Base-by-base conservation (phyloP, 2,888 invertebrate species). In the Scelioninae gen. 2 region DNA sequence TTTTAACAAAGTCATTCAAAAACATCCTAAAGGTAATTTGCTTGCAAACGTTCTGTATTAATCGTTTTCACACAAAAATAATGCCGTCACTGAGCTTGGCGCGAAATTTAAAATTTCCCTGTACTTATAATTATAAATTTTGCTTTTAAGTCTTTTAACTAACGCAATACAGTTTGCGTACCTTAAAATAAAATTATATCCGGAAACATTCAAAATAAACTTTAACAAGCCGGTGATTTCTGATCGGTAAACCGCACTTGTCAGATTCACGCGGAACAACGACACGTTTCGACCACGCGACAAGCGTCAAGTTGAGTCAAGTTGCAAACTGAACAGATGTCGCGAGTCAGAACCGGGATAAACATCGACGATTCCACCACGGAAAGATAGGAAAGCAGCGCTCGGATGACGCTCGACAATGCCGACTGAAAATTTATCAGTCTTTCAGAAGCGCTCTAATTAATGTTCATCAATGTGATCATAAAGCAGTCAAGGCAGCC, bases 271-370 rank as follows among this genome's bases (percentile, higher is more conserved):
- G 22, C 46, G 69, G 45, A n/a, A 53, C 37, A 18, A 37, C 22
- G 33, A 46, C 35, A 31, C 65, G 53, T 39, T 41, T 50, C 6
- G 39, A 57, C 11, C 61, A 60, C 52, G 52, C 69, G 73, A 69
- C 60, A 64, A 64, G 64, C n/a, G n/a, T 68, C 58, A 63, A 73
- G 55, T 68, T 68, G 64, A 73, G 69, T 52, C 46, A 33, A 60
- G 43, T 69, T 15, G n/a, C n/a, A 35, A 52, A 74, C 69, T 74
- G 69, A 70, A 55, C 65, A 69, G 53, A 65, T 35, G 65, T 48
- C 60, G 46, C 37, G 43, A 64, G 37, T 45, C 45, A 22, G 45
- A 41, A 52, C 15, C 35, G 52, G 48, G 64, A 71, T 50, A 58
- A 71, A 58, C 58, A 52, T 58, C 64, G 22, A 37, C 71, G 33